A percentile compares a stretch with the other conserved stretches of the same genome.
Conservation (phyloP, 2,888 invertebrate species). For the Dynastes maya region DNA sequence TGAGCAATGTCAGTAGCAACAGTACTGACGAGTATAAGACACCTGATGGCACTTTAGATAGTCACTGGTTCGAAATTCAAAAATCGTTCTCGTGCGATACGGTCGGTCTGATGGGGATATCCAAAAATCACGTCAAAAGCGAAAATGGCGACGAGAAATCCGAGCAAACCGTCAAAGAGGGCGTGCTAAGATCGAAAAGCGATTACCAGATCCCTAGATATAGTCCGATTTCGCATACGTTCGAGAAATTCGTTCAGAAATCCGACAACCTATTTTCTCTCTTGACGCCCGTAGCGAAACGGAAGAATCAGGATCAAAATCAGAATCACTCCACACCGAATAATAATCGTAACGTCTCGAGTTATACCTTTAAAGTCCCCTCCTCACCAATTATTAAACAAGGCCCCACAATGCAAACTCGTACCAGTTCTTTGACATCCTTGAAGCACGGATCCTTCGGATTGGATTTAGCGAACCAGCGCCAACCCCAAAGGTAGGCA, state of each 20-base stretch:
- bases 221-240: conserved; percentile 49
- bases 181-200: conserved; percentile 67
- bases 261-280: conserved; percentile 73
- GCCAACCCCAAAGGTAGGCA: conserved; percentile 37
- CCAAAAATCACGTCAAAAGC: conserved; percentile 23
- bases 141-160: conserved; percentile 14
- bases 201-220: conserved; percentile 67
- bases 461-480: conserved; percentile 36
- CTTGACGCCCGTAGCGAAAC: conserved; percentile 75
- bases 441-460: conserved; percentile 61
- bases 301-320: conserved; percentile 60
- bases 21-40: conserved; percentile 66
- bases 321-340: conserved; percentile 61
- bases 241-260: conserved; percentile 62
- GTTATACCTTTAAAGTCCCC: conserved; percentile 61
- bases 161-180: conserved; percentile 51
- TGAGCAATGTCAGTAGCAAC: conserved; percentile 61
- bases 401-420: conserved; percentile 61
- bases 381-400: conserved; percentile 60
- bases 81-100: conserved; percentile 64
- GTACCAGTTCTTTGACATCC: conserved; percentile 65
- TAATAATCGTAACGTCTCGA: conserved; percentile 54
- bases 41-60: conserved; percentile 61
- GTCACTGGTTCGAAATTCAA: conserved; percentile 64
- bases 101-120: conserved; percentile 57